Evolutionary conservation across 30 jellyfish, hydroid and myxozoan genomes (phyloP).

Genomic region (Calvadosia cruxmelitensis): DNA sequence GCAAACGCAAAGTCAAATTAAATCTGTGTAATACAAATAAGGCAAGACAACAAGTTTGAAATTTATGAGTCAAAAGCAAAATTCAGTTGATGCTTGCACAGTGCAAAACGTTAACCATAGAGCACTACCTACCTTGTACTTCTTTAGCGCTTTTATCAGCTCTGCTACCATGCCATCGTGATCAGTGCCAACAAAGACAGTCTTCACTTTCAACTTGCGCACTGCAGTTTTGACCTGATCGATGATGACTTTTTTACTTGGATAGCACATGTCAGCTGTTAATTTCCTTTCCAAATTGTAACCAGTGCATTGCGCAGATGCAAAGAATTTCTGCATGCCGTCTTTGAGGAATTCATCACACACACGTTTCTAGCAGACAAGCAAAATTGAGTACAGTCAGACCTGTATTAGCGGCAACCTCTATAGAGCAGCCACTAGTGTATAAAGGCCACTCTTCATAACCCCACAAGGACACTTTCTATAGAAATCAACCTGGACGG

Average conservation of each 20-base stretch:
- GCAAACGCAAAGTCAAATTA: not conserved
- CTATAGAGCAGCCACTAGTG: no score
- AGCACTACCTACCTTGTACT: slow-evolving; percentile 7
- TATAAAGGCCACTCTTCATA: no score
- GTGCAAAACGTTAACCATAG: not conserved
- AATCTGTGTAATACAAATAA: not conserved
- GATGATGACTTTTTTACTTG: slow-evolving; percentile 49
- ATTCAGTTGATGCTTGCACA: no score
- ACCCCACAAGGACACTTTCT: no score
- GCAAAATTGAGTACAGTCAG: no score
- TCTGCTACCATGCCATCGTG: slow-evolving; percentile 60
- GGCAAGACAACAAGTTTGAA: no score
- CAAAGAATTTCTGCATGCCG: slow-evolving; percentile 24
- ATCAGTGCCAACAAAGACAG: slow-evolving; percentile 86
- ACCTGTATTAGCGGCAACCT: no score
- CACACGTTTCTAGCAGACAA: slow-evolving; percentile 21
- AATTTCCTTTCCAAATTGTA: slow-evolving; percentile 18
- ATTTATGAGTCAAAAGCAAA: no score
- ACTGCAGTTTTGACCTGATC: slow-evolving; percentile 35
- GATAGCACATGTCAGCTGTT: slow-evolving; percentile 86
- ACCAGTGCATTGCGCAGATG: slow-evolving; percentile 90
- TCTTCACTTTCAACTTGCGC: slow-evolving; percentile 19
- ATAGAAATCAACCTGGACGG: no score
- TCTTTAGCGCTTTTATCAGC: slow-evolving; percentile 41
- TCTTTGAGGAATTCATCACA: slow-evolving; percentile 60